phyloP scores from a whole-genome alignment of 2,888 invertebrate species.

The Chloromyia formosa region DNA sequence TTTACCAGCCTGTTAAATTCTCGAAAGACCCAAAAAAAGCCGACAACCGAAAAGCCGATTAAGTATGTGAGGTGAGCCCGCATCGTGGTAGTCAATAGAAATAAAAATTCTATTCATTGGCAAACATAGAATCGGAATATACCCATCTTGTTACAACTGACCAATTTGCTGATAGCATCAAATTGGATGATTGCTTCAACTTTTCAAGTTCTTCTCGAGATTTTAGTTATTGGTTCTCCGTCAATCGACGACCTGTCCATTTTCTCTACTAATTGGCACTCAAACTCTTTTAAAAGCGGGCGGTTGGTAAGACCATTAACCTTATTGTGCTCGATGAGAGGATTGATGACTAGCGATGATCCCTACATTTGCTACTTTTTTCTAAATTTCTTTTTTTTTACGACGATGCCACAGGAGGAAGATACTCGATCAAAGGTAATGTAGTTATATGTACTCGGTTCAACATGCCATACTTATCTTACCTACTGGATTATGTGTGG shows the following conservation, averaged over 20 bases:
- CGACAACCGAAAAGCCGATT: not conserved
- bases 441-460: no score
- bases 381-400: no score
- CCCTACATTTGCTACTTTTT: not conserved
- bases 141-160: conserved; percentile 14
- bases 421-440: no score
- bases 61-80: no score
- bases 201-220: conserved; percentile 16
- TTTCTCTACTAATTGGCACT: conserved; percentile 36
- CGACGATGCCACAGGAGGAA: no score
- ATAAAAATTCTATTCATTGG: conserved; percentile 16
- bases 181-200: conserved; percentile 26
- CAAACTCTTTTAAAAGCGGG: conserved; percentile 21
- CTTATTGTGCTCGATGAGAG: conserved; percentile 20
- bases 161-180: conserved; percentile 30
- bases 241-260: conserved; percentile 5
- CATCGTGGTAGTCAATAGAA: not conserved
- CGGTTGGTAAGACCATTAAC: conserved; percentile 14
- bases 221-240: conserved; percentile 16
- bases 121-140: not conserved
- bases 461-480: no score
- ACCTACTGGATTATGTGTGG: no score
- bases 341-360: not conserved
- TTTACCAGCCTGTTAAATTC: not conserved
- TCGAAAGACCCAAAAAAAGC: not conserved